Evolutionary conservation across 2,113 vertebrate species (phyloP), one percentile per base, ranked within the genome.

Genomic region (Phalacrocorax brasilianus): DNA sequence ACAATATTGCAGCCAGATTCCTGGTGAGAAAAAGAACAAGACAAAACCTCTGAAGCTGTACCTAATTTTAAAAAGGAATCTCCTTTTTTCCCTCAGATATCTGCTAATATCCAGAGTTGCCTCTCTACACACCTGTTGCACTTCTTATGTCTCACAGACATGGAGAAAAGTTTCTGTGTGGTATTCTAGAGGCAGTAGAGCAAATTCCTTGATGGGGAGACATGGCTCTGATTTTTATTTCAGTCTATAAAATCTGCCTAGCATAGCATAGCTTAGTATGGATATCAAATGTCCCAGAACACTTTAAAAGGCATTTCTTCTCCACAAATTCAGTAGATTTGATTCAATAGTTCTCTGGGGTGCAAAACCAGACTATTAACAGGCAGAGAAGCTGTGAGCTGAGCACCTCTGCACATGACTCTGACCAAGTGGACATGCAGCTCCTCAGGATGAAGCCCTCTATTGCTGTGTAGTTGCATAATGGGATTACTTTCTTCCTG

Each of bases 401-500:
- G 50, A 85, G 91, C 42, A 44, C 23, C 23, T 42, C 17, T 9
- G 38, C 38, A n/a, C 8, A 67, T 44, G 30, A 28, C 50, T n/a
- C 75, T 42, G 18, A 21, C 28, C 49, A 10, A 13, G 16, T 0
- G 8, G 32, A 33, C 15, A 16, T 0, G 2, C 5, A 12, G 5
- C 15, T 21, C 3, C 26, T 55, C 61, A 45, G 49, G 68, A 38
- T 35, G 30, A 78, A 49, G 14, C 23, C n/a, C 4, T 35, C 32
- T 56, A 2, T 10, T 86, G 22, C 40, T 67, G 7, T 12, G 18
- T 12, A 49, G 58, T 8, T 50, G 28, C 22, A 47, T 8, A 58
- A 68, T 8, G 6, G 14, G 7, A 24, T 45, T 55, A 70, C 27
- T 56, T 59, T 6, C 19, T 26, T 38, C 12, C 21, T 42, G 3